Conservation (phyloP, 1,140 invertebrate species). For the Oncopeltus fasciatus region DNA sequence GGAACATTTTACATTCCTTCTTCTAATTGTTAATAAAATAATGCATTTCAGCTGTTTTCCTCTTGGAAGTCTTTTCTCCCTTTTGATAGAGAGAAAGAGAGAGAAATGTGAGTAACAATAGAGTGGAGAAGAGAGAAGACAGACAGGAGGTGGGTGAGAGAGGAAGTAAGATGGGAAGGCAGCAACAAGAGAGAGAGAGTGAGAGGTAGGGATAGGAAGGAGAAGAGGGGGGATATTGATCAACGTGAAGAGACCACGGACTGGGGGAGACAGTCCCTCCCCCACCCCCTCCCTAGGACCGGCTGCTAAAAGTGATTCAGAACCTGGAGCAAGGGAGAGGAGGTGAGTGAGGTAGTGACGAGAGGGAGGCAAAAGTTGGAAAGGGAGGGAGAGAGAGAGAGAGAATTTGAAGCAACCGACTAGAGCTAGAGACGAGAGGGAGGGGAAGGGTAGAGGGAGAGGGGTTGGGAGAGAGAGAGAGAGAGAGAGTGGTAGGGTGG, state of each 20-base stretch:
- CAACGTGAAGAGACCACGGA: background rate
- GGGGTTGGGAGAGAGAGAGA: background rate
- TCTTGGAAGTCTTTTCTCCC: too few species aligned
- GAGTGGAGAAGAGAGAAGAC: too few species aligned
- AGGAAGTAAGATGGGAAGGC: background rate
- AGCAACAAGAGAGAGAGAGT: background rate
- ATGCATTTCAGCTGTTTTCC: too few species aligned
- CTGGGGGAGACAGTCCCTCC: background rate
- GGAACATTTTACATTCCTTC: too few species aligned
- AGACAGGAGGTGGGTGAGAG: background rate
- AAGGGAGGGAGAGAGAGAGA: background rate
- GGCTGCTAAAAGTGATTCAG: conserved; percentile 6
- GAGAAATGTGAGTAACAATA: background rate
- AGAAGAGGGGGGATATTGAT: background rate
- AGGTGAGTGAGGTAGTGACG: background rate
- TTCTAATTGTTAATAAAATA: too few species aligned
- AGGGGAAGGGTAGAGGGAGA: background rate
- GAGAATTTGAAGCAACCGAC: background rate
- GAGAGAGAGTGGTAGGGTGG: too few species aligned
- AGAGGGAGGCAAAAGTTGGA: background rate
- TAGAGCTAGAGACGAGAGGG: background rate
- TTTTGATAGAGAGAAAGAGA: background rate
- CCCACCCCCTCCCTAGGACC: background rate
- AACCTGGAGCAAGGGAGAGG: background rate
- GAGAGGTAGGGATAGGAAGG: background rate